phyloP scores from a whole-genome alignment of 1,140 invertebrate species.

The Cotesia glomerata region DNA sequence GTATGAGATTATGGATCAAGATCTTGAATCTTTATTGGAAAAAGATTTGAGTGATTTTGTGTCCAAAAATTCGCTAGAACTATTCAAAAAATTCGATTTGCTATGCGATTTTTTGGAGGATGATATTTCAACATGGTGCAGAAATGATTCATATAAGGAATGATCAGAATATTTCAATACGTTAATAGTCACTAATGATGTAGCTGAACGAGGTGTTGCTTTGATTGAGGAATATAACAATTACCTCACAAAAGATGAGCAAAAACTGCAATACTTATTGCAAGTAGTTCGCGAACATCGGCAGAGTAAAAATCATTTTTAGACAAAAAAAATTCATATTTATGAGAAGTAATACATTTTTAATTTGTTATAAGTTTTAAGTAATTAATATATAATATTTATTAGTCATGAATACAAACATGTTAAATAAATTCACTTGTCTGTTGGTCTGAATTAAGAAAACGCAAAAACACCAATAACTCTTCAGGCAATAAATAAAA shows the following conservation, averaged over 20 bases:
- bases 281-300: no score
- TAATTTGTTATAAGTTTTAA: no score
- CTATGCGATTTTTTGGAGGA: background rate
- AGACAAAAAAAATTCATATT: no score
- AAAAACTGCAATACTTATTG: no score
- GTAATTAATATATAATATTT: no score
- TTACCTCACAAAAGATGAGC: no score
- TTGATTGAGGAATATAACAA: no score
- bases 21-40: background rate
- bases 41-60: background rate
- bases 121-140: background rate
- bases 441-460: background rate
- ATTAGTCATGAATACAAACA: background rate
- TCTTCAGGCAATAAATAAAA: background rate
- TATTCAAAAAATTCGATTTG: background rate
- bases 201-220: conserved; percentile 4
- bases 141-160: background rate
- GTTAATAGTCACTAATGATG: background rate
- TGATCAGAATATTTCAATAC: background rate
- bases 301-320: no score
- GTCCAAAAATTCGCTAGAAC: background rate
- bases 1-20: background rate
- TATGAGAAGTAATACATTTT: no score
- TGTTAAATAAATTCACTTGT: conserved; percentile 7
- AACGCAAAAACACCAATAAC: background rate